Percentiles rank a stretch among this genome's conserved stretches.
Conservation (phyloP, 2,113 vertebrate species). For the Lampris megalopsis region DNA sequence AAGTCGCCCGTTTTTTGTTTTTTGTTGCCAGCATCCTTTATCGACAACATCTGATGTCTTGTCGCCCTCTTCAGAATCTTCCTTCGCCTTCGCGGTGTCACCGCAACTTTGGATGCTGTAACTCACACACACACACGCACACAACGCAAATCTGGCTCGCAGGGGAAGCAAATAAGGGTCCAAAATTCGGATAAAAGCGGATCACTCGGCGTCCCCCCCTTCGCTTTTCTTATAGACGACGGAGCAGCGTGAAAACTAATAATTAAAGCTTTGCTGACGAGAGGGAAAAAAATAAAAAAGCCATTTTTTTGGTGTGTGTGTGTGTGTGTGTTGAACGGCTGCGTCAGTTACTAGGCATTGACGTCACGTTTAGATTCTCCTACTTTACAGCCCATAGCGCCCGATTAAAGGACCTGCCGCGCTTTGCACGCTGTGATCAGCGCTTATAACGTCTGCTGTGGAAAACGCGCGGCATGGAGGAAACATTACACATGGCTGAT, state of each 20-base stretch:
- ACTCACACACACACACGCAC: conserved; percentile 63
- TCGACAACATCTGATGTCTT: conserved; percentile 57
- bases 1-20: conserved; percentile 23
- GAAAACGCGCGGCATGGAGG: conserved; percentile 46
- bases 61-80: conserved; percentile 67
- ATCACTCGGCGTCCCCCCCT: conserved; percentile 35
- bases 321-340: conserved; percentile 86
- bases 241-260: conserved; percentile 80
- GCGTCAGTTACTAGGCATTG: conserved; percentile 86
- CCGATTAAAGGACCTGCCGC: conserved; percentile 89
- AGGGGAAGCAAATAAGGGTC: conserved; percentile 45
- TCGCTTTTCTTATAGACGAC: conserved; percentile 48
- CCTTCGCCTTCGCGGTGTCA: conserved; percentile 60
- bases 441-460: conserved; percentile 59
- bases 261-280: conserved; percentile 88
- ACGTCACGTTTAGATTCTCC: conserved; percentile 89
- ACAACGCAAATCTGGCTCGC: not conserved
- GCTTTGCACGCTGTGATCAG: conserved; percentile 67
- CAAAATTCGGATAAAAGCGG: conserved; percentile 52
- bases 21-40: conserved; percentile 54
- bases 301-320: conserved; percentile 71
- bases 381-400: conserved; percentile 93
- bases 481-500: conserved; percentile 50
- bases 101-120: conserved; percentile 73
- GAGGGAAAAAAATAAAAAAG: conserved; percentile 80